Evolutionary conservation across 2,888 invertebrate genomes (phyloP).

Genomic region (Cephus runcator): DNA sequence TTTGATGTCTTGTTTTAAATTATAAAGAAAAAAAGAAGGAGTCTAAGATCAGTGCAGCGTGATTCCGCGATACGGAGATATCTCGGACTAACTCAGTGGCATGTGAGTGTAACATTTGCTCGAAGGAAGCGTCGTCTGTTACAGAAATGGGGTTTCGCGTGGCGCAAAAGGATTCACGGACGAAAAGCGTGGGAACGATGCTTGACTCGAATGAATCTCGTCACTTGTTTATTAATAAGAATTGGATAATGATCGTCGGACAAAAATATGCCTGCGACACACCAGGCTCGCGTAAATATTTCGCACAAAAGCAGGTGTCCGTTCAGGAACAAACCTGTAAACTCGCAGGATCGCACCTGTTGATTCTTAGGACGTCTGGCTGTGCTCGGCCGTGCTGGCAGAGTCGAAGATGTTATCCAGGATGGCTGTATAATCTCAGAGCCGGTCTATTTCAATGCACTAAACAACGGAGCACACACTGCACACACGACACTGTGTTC

Average conservation of each 20-base stretch:
- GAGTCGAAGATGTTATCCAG: slow-evolving; percentile 3
- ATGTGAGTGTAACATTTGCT: neutral
- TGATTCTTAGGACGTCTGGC: slow-evolving; percentile 40
- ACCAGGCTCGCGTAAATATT: neutral
- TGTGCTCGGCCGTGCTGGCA: slow-evolving; percentile 15
- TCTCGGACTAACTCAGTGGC: neutral
- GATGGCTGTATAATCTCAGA: neutral
- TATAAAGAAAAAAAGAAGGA: neutral
- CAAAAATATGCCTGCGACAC: neutral
- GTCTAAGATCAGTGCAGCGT: neutral
- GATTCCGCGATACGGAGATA: neutral
- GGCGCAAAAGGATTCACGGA: neutral
- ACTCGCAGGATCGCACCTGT: slow-evolving; percentile 57
- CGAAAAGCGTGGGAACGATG: neutral
- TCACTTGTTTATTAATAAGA: neutral
- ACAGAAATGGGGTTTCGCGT: neutral
- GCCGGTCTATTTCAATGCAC: neutral
- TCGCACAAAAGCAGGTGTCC: neutral
- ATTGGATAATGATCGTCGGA: neutral
- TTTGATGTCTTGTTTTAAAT: neutral
- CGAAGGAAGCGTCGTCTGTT: neutral
- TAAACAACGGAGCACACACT: slow-evolving; percentile 7
- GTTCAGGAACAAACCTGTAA: slow-evolving; percentile 41
- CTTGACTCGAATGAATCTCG: neutral
- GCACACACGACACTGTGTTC: slow-evolving; percentile 7